These are phyloP conservation scores for Passer montanus DNA, from an alignment of 2,113 vertebrate species.

Conservation along the genomic window DNA sequence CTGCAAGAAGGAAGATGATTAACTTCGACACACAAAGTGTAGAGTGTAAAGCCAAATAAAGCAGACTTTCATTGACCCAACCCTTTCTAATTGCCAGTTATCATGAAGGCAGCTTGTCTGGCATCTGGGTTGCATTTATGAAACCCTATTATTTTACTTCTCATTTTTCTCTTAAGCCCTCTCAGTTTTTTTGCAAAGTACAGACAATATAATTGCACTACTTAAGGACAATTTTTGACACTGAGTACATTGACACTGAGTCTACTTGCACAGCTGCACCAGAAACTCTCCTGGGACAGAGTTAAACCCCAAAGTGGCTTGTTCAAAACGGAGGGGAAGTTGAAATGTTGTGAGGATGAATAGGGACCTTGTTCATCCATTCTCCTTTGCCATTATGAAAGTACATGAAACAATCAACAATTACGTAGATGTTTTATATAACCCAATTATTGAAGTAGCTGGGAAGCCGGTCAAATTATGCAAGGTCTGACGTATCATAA, in stretches of 20 bases:
- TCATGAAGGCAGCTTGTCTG: not conserved
- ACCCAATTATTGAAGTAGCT: not conserved
- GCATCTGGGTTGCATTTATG: not conserved
- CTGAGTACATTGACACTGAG: not conserved
- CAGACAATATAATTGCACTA: not conserved
- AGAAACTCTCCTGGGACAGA: not conserved
- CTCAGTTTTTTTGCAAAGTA: not conserved
- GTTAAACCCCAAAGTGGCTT: not conserved
- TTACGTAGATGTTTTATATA: not conserved
- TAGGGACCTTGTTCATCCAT: not conserved
- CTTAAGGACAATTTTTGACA: not conserved
- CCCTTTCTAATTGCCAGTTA: not conserved
- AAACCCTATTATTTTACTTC: not conserved
- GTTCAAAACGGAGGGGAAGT: not conserved
- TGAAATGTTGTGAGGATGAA: not conserved
- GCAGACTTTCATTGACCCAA: not conserved
- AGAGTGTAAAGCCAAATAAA: not conserved
- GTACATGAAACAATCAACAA: not conserved
- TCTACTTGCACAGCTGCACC: not conserved
- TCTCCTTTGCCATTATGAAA: not conserved
- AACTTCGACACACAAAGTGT: not conserved
- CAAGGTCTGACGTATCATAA: not conserved
- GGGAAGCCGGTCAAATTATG: not conserved
- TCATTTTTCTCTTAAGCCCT: not conserved
- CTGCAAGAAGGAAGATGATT: not conserved